Conservation (phyloP, 30 jellyfish, hydroid and myxozoan genomes). For the Hydra vulgaris region DNA sequence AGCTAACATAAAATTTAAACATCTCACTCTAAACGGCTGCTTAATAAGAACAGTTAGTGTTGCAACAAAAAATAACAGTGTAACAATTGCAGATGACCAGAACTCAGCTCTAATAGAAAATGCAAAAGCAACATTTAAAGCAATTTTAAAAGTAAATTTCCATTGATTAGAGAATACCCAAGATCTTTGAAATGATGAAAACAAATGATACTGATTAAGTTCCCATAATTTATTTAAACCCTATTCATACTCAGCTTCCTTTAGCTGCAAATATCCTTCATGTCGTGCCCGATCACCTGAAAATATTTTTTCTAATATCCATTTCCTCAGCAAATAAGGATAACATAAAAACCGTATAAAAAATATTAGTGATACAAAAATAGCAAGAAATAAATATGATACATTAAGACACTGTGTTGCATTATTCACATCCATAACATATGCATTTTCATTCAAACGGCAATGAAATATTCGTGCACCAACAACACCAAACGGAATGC, state of each 20-base stretch:
- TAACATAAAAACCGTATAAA: conserved; percentile 40
- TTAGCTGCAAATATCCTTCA: conserved; percentile 80
- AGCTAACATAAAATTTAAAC: conserved; percentile 58
- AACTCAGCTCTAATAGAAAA: conserved; percentile 56
- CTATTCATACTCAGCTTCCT: conserved; percentile 92
- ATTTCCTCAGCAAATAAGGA: conserved; percentile 40
- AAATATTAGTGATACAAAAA: conserved; percentile 35
- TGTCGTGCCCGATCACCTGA: conserved; percentile 47
- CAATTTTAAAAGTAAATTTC: conserved; percentile 59
- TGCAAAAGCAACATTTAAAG: conserved; percentile 52
- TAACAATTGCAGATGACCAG: conserved; percentile 62
- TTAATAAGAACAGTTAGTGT: conserved; percentile 29
- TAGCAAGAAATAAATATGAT: conserved; percentile 46
- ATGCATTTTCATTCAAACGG: conserved; percentile 26
- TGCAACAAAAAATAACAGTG: conserved; percentile 56
- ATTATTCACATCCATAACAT: conserved; percentile 83
- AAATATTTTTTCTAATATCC: conserved; percentile 57
- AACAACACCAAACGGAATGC: conserved; percentile 84
- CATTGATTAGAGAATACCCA: conserved; percentile 81
- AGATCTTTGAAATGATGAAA: conserved; percentile 67
- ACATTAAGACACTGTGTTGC: conserved; percentile 31
- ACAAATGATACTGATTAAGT: conserved; percentile 75
- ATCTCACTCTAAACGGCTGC: conserved; percentile 75
- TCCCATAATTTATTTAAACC: conserved; percentile 86
- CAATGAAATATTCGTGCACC: conserved; percentile 87